Evolutionary conservation across 1,140 invertebrate genomes (phyloP).

Genomic region (Nasonia longicornis): DNA sequence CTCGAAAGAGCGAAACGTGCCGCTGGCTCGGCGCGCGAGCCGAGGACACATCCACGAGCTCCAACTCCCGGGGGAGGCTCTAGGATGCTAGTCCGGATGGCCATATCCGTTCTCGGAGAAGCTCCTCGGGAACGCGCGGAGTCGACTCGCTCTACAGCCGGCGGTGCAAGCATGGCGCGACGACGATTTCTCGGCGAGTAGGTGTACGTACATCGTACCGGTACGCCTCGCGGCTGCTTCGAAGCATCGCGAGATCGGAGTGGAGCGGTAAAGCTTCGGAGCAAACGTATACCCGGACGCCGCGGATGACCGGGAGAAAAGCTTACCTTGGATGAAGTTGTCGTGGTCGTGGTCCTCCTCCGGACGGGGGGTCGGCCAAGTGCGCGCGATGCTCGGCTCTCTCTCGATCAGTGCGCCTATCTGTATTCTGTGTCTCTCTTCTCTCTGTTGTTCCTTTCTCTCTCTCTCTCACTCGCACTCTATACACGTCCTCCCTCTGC

Average conservation of each 20-base stretch:
- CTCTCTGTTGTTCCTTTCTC: conserved; percentile 3
- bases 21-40: background rate
- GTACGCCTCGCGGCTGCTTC: too few species aligned
- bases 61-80: too few species aligned
- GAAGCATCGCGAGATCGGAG: too few species aligned
- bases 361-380: background rate
- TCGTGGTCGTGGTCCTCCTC: conserved; percentile 14
- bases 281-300: too few species aligned
- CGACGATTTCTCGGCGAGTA: background rate
- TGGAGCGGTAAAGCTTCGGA: too few species aligned
- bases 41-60: background rate
- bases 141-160: background rate
- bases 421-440: background rate
- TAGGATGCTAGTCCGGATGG: too few species aligned
- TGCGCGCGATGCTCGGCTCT: conserved; percentile 9
- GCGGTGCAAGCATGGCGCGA: conserved; percentile 28
- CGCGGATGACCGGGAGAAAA: background rate
- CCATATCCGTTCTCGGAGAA: background rate
- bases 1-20: conserved; percentile 5
- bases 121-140: background rate
- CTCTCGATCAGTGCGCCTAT: background rate
- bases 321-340: background rate
- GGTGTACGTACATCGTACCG: too few species aligned
- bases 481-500: background rate
- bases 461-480: background rate